phyloP scores from a whole-genome alignment of 2,113 vertebrate species.

The Meriones unguiculatus region DNA sequence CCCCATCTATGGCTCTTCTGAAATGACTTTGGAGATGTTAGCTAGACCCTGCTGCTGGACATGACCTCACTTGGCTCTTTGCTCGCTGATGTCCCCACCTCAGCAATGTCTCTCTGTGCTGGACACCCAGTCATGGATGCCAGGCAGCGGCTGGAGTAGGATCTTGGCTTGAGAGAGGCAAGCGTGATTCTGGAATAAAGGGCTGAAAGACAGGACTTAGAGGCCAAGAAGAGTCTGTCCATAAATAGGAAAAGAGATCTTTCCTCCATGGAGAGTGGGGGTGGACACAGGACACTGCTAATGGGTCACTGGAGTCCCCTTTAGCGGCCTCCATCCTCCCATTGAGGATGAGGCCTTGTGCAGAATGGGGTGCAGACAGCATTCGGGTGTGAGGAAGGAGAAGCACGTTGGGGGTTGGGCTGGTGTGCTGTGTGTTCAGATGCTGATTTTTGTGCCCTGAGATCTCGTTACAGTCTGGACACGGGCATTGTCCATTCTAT shows the following conservation, averaged over 20 bases:
- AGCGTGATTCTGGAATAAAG: neutral
- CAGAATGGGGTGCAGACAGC: neutral
- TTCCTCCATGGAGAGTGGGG: neutral
- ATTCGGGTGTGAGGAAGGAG: neutral
- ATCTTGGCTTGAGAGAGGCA: neutral
- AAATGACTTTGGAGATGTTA: neutral
- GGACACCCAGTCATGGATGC: neutral
- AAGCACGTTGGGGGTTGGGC: no score
- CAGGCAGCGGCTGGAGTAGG: neutral
- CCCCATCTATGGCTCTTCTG: neutral
- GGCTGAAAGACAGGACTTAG: neutral
- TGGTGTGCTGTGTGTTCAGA: no score
- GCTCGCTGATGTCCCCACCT: neutral
- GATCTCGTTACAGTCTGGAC: no score
- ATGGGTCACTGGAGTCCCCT: neutral
- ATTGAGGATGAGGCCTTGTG: neutral
- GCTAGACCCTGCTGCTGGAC: neutral
- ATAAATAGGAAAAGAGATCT: neutral
- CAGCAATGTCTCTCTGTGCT: neutral
- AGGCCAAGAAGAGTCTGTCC: neutral
- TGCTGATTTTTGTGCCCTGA: no score
- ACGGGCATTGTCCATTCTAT: no score
- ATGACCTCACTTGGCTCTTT: neutral
- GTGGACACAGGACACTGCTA: neutral
- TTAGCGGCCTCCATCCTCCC: neutral